phyloP scores from a whole-genome alignment of 2,113 vertebrate species.

The Meleagris gallopavo region DNA sequence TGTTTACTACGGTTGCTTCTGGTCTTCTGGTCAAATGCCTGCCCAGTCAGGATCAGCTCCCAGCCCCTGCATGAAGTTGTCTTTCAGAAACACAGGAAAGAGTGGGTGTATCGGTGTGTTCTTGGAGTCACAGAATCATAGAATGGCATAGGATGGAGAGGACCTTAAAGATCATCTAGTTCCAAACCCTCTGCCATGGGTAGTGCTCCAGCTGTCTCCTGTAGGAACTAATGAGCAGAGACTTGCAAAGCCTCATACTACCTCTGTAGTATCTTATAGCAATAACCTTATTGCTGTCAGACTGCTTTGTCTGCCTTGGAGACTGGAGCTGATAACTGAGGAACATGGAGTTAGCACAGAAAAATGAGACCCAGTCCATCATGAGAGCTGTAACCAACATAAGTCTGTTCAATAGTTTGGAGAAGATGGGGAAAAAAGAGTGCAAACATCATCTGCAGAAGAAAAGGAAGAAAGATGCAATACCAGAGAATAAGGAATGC shows the following conservation, averaged over 20 bases:
- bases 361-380: not conserved
- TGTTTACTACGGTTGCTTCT: rapidly evolving
- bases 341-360: rapidly evolving
- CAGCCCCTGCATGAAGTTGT: rapidly evolving
- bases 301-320: not conserved
- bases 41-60: rapidly evolving
- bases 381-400: rapidly evolving
- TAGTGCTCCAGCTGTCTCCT: not conserved
- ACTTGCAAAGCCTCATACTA: not conserved
- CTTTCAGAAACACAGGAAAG: not conserved
- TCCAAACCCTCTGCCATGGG: no score
- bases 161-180: no score
- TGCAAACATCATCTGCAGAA: not conserved
- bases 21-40: rapidly evolving
- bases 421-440: not conserved
- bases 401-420: not conserved
- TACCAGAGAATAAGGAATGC: not conserved
- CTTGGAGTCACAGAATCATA: no score
- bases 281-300: not conserved
- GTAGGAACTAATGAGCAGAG: not conserved
- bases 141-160: no score
- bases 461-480: not conserved
- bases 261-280: not conserved
- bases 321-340: not conserved
- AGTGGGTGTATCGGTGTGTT: rapidly evolving